A percentile compares a stretch with the other conserved stretches of the same genome.
Conservation (phyloP, 2,113 vertebrate species). For the Oxyruncus cristatus region DNA sequence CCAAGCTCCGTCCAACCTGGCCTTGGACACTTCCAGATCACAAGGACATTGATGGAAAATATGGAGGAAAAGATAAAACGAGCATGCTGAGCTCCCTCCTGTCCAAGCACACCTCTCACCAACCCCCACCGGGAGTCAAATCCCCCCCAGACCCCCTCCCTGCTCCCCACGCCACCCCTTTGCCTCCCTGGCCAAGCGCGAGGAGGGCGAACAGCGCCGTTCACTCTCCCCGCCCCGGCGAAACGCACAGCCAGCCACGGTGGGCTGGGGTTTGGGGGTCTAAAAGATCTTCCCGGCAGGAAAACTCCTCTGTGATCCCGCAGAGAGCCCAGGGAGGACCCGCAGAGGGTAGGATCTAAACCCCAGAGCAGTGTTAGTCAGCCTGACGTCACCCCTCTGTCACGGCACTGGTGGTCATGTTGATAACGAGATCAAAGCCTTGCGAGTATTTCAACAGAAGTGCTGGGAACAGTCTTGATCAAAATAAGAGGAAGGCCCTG, state of each 20-base stretch:
- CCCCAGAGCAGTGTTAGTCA: neutral
- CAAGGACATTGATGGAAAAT: neutral
- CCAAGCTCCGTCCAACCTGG: neutral
- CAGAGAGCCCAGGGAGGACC: neutral
- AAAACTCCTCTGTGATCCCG: neutral
- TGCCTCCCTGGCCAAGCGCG: neutral
- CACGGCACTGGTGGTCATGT: slow-evolving; percentile 43
- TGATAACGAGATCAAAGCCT: slow-evolving; percentile 71
- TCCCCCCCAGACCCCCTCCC: neutral
- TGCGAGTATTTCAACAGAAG: slow-evolving; percentile 34
- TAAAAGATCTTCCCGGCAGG: neutral
- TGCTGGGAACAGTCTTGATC: slow-evolving; percentile 67
- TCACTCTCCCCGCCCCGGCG: accelerated
- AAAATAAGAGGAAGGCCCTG: slow-evolving; percentile 69
- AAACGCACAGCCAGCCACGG: accelerated
- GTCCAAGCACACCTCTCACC: neutral
- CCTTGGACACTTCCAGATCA: neutral
- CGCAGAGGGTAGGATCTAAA: accelerated
- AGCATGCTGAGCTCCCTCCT: neutral
- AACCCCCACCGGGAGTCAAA: neutral
- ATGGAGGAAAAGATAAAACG: neutral
- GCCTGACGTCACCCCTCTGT: slow-evolving; percentile 18
- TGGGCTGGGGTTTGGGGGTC: accelerated
- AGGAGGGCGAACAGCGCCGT: accelerated
- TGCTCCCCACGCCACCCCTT: neutral